Conservation (phyloP, 2,888 invertebrate genomes). For the Drosophila ustulata region DNA sequence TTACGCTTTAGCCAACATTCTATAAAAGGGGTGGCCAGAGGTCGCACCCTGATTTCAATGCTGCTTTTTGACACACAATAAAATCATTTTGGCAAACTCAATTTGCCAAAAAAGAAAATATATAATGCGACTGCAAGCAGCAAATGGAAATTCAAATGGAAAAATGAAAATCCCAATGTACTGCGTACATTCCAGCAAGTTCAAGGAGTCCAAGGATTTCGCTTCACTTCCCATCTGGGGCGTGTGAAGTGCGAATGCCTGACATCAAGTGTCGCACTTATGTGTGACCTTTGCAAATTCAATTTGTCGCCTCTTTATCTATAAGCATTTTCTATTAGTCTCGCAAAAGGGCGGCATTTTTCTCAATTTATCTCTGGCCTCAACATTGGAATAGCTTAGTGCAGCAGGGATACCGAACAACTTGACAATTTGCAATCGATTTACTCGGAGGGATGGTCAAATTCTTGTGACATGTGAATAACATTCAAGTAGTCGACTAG, state of each 20-base stretch:
- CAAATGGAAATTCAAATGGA: constrained; percentile 65
- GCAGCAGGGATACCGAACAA: constrained; percentile 4
- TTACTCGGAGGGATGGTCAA: constrained; percentile 3
- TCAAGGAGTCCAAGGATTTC: constrained; percentile 29
- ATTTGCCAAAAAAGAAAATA: constrained; percentile 59
- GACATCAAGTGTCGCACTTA: constrained; percentile 81
- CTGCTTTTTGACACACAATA: constrained; percentile 66
- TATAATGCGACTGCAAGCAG: constrained; percentile 46
- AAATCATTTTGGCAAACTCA: constrained; percentile 74
- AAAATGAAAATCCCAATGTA: constrained; percentile 24
- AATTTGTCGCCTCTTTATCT: constrained; percentile 83
- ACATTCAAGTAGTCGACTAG: not conserved
- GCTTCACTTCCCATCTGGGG: not conserved
- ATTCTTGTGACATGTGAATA: not conserved
- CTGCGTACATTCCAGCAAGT: constrained; percentile 60
- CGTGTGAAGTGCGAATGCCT: constrained; percentile 69
- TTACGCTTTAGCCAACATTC: not conserved
- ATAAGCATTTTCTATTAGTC: constrained; percentile 83
- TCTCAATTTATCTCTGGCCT: constrained; percentile 29
- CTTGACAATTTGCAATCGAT: constrained; percentile 10
- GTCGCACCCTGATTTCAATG: constrained; percentile 33
- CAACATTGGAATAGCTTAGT: constrained; percentile 38
- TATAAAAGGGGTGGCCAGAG: constrained; percentile 58
- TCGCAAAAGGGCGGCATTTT: constrained; percentile 21
- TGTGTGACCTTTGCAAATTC: constrained; percentile 84